Base-by-base conservation (phyloP, 2,797 vertebrate species). In the Esox lucius region DNA sequence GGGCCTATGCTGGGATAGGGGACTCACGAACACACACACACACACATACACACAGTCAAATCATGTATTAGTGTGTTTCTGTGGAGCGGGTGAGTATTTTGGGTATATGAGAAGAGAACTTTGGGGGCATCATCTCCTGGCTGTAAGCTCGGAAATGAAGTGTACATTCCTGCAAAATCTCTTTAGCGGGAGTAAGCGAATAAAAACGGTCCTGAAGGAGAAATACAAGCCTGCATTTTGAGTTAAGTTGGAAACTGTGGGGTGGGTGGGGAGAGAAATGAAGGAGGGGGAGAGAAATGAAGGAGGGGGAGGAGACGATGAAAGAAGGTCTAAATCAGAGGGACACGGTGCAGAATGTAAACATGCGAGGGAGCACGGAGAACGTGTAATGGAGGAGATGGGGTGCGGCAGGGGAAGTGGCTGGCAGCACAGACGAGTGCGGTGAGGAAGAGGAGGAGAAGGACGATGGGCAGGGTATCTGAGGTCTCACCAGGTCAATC, bases 121-220 rank as follows among this genome's bases (percentile, higher is more conserved):
- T 11, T 31, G 28, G 49, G 46, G 26, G 26, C 15, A 28, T 28
- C 22, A 2, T 70, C 68, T 53, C 22, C 61, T 70, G 26, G 35
- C 68, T 33, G 56, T 46, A 65, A 49, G 42, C 48, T 39, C 46
- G 17, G 42, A 49, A 74, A 68, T 71, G 28, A 74, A 48, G 67
- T 15, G 73, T 8, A 22, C 0, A 6, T 39, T 28, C 31, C 42
- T 48, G 49, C 31, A 5, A 59, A 69, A 72, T 70, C 48, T 62
- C 59, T 67, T 66, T 59, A 75, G 48, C 69, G 39, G 35, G 59
- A 7, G 64, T 8, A 16, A 35, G 6, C 0, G 64, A 35, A 66
- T 31, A 68, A 16, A 51, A 70, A 48, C 26, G 31, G 4, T 12
- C 16, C 65, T 12, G 33, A 61, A 74, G 39, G 49, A 66, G 72